Evolutionary conservation across 2,113 vertebrate species (phyloP), one percentile per base, ranked within the genome.

Genomic region (Raja brachyura): DNA sequence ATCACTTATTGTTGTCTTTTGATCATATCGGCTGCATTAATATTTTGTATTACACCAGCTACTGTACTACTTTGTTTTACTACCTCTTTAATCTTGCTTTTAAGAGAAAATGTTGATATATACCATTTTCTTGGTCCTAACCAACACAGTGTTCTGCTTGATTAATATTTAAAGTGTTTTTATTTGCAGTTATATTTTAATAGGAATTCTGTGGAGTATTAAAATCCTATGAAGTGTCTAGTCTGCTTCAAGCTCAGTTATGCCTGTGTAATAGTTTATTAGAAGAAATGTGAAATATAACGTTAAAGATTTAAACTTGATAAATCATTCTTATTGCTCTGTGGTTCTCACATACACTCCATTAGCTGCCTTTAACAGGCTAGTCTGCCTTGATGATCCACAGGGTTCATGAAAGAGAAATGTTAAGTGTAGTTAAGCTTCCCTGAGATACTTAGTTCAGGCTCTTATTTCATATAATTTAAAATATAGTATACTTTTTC

Each of bases 101-200:
- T 39, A 54, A 22, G 83, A 31, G 56, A 5, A 31, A 63, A 63
- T 63, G 28, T 10, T 25, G 56, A 85, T 25, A 56, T 83, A 83
- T 54, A 48, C 39, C 56, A 0, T 85, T 56, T 85, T 59, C 59
- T 39, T 70, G 33, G 10, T 73, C 66, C 22, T 39, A 33, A 92
- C 66, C 39, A 73, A 73, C 48, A 54, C 90, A 70, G 13, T 70
- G 39, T 92, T 92, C 66, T 54, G 73, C 66, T 48, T 73, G 66
- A 92, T 92, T 92, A 92, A 92, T 92, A 73, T 90, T 74, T 92
- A 73, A 92, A 92, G 8, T 54, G 70, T 10, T 20, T 92, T 92
- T 48, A 48, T 92, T 92, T 92, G 33, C 90, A 92, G 33, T 73
- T 92, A 48, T 92, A 92, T 92, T 92, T 73, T 92, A 73, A 39